phyloP scores from a whole-genome alignment of 2,797 vertebrate genomes.

The Gymnopithys bicolor region DNA sequence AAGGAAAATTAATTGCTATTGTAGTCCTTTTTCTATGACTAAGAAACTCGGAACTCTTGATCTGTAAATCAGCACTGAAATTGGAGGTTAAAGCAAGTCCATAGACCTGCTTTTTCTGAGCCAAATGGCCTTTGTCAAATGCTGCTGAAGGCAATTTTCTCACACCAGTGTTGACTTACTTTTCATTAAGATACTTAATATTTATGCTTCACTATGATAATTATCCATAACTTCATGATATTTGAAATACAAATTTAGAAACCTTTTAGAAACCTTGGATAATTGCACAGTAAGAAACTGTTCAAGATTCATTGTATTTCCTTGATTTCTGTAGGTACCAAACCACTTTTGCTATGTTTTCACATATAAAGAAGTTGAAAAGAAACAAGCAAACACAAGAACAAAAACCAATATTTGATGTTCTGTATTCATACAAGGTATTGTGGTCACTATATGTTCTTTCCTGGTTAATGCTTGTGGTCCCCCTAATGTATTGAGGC shows the following conservation, averaged over 20 bases:
- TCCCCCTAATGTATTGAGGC: background rate
- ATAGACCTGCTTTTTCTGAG: background rate
- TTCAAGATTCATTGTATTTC: background rate
- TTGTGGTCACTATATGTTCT: background rate
- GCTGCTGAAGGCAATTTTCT: background rate
- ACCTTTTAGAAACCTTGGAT: background rate
- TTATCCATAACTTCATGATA: background rate
- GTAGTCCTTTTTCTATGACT: background rate
- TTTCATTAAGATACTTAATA: background rate
- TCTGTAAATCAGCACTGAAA: background rate
- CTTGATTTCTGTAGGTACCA: background rate
- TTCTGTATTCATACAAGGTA: background rate
- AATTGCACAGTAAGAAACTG: background rate
- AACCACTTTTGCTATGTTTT: background rate
- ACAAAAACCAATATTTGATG: rapidly evolving
- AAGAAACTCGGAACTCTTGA: background rate
- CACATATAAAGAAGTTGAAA: background rate
- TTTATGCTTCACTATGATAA: background rate
- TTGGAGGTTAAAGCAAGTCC: background rate
- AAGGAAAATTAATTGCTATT: background rate
- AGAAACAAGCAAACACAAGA: background rate
- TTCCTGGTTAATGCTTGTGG: background rate
- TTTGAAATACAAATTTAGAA: background rate
- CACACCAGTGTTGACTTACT: background rate
- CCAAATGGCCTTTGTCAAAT: background rate